Base-by-base conservation (phyloP, 2,888 invertebrate species). In the Celastrina argiolus region DNA sequence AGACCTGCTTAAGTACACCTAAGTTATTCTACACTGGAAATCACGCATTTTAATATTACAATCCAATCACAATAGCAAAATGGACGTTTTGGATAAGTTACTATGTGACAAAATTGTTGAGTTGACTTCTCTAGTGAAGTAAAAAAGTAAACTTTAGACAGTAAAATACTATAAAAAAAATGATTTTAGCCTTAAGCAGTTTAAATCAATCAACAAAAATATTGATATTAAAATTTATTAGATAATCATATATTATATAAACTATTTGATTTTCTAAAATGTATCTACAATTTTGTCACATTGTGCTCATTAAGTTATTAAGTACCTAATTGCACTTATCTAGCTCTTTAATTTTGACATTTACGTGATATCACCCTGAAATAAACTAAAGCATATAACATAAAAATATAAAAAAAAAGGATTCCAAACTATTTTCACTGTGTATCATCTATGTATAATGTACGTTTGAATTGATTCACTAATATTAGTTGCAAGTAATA, bases 311-410 rank as follows among this genome's bases (percentile, higher is more conserved):
- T 80, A 78, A 31, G 42, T 59, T 31, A 79, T 81, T 70, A 72
- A 71, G 74, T 77, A 80, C 79, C 83, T 88, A 88, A 88, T 88
- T 85, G 88, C 89, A 89, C 88, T 89, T 81, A 70, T 75, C 70
- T 78, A 78, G 78, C 80, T 84, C 80, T 77, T 74, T 74, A 76
- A 73, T 76, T 76, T 78, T 78, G 80, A 77, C 78, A 79, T 78
- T 78, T 72, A 72, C 74, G 69, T 75, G 74, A 75, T 70, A 74
- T 75, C 18, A 22, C 61, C 39, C 61, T 16, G 10, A 22, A 36
- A 36, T 61, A 61, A 14, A 16, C 61, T 39, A 61, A 22, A 16
- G 61, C 39, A 61, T 61, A 39, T 39, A 22, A 61, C 34, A 59
- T 59, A 58, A n/a, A 36, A 59, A 36, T 18, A 36, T 34, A 73